Percentiles rank a stretch among this genome's conserved stretches.
Conservation (phyloP, 2,113 vertebrate genomes). For the Corythornis vintsioides region DNA sequence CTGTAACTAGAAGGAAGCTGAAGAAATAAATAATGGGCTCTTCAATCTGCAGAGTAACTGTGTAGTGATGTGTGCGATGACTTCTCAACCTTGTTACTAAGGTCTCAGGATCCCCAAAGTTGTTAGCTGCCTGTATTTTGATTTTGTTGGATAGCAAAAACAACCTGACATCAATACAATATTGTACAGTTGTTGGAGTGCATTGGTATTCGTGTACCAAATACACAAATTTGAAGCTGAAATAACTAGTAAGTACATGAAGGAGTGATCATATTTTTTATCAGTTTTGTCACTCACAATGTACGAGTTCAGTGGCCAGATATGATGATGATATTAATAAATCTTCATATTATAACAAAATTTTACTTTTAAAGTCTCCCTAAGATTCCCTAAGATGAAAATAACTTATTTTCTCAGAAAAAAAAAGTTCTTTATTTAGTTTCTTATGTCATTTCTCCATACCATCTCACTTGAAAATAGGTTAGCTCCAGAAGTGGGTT, state of each 20-base stretch:
- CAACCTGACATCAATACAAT: not conserved
- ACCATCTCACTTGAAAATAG: not conserved
- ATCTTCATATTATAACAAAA: not conserved
- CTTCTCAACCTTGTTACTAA: conserved; percentile 21
- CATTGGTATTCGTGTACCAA: not conserved
- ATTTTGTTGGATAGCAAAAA: not conserved
- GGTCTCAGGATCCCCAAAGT: not conserved
- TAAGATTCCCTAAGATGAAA: not conserved
- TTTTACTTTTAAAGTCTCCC: not conserved
- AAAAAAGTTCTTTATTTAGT: not conserved
- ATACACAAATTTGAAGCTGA: not conserved
- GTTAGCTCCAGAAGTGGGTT: not conserved
- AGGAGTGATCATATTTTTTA: not conserved
- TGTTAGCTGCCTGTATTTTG: conserved; percentile 1
- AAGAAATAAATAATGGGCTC: not conserved
- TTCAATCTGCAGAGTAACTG: not conserved
- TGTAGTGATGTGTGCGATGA: not conserved
- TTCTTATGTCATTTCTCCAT: not conserved
- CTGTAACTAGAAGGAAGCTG: not conserved
- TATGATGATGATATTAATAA: not conserved
- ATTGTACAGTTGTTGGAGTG: not conserved
- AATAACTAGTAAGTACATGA: not conserved
- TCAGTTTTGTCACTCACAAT: not conserved
- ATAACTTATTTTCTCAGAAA: not conserved
- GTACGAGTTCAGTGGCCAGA: not conserved